Conservation (phyloP, 2,797 vertebrate genomes). For the Clarias pachynema region DNA sequence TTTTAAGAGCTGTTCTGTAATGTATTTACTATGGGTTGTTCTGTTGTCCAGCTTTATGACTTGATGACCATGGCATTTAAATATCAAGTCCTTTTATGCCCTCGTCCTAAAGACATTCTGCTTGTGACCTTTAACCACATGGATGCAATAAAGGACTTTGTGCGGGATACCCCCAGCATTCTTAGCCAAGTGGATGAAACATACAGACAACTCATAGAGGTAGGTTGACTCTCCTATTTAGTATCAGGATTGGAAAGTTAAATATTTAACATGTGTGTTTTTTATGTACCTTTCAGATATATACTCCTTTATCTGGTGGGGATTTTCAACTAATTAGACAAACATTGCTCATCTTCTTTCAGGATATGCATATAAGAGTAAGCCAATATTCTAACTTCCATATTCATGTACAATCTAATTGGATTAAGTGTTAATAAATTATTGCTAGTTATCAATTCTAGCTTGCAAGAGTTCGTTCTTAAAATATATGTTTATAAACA, state of each 20-base stretch:
- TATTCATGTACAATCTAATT: not conserved
- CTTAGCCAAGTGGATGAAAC: constrained; percentile 92
- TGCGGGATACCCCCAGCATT: constrained; percentile 86
- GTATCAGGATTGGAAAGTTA: not conserved
- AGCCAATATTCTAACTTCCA: constrained; percentile 53
- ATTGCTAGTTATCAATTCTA: not conserved
- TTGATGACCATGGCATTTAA: constrained; percentile 99
- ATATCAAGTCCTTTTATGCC: constrained; percentile 94
- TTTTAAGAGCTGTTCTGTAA: not conserved
- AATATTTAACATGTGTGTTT: not conserved
- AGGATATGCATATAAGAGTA: constrained; percentile 98
- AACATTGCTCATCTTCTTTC: constrained; percentile 94
- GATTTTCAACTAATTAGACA: constrained; percentile 97
- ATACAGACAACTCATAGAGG: constrained; percentile 85
- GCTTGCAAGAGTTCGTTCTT: not conserved
- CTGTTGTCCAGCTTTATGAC: constrained; percentile 87
- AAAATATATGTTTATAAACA: not conserved
- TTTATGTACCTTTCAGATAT: constrained; percentile 75
- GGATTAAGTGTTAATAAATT: not conserved
- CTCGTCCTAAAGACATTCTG: constrained; percentile 90
- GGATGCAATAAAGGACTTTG: constrained; percentile 94
- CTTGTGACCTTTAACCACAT: constrained; percentile 97
- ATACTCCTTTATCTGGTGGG: constrained; percentile 81
- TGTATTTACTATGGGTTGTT: constrained; percentile 35
- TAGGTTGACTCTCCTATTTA: constrained; percentile 61